Evolutionary conservation across 2,113 vertebrate genomes (phyloP).

Genomic region (Burhinus oedicnemus): DNA sequence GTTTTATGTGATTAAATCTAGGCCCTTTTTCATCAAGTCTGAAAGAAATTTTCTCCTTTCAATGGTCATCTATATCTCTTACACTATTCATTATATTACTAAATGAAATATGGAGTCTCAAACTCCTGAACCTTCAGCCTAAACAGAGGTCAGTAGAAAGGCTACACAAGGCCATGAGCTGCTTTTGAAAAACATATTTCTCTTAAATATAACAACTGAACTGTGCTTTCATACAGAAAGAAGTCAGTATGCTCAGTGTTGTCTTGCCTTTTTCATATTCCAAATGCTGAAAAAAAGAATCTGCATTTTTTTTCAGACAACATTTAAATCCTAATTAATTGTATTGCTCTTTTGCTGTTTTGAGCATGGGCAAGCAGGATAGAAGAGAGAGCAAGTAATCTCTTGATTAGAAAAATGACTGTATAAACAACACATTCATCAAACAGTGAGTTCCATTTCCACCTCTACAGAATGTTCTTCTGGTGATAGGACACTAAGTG

Average conservation of each 20-base stretch:
- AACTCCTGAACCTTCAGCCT: background rate
- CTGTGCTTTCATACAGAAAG: background rate
- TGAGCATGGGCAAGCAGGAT: background rate
- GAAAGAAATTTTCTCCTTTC: background rate
- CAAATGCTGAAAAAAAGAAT: background rate
- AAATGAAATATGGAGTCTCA: background rate
- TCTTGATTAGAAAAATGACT: background rate
- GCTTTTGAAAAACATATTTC: background rate
- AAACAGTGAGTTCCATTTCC: background rate
- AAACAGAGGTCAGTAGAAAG: background rate
- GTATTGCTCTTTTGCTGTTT: background rate
- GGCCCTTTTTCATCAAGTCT: background rate
- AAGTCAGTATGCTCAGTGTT: background rate
- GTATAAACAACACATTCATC: background rate
- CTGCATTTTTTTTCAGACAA: background rate
- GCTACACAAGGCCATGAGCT: background rate
- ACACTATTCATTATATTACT: background rate
- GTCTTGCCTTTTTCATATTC: background rate
- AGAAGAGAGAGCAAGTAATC: background rate
- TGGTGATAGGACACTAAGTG: background rate
- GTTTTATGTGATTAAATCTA: background rate
- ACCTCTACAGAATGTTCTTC: background rate
- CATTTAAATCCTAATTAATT: background rate
- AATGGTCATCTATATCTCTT: background rate
- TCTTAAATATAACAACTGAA: background rate